Percentiles rank a stretch among this genome's conserved stretches.
phyloP scores from a whole-genome alignment of 2,113 vertebrate genomes.

The Arothron firmamentum region DNA sequence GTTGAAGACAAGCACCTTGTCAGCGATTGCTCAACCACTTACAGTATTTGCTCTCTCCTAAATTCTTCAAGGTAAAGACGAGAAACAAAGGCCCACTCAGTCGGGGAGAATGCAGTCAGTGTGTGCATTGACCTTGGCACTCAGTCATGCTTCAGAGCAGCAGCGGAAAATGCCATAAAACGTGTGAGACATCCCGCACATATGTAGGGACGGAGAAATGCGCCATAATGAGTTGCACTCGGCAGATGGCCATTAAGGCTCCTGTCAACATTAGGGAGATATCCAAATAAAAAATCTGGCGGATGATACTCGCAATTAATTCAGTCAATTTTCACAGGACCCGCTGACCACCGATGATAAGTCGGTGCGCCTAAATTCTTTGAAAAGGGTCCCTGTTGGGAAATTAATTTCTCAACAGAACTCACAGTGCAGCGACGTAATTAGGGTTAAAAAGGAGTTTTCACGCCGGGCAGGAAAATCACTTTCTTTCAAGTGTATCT shows the following conservation, averaged over 20 bases:
- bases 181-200: conserved; percentile 20
- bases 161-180: conserved; percentile 35
- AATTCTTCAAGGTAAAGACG: conserved; percentile 22
- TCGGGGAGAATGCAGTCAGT: too few relatives aligned
- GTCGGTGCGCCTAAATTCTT: conserved; percentile 46
- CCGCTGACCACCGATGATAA: conserved; percentile 51
- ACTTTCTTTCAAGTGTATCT: conserved; percentile 47
- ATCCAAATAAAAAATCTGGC: conserved; percentile 52
- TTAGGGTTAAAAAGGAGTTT: conserved; percentile 57
- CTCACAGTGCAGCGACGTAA: conserved; percentile 43
- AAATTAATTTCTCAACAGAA: conserved; percentile 57
- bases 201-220: conserved; percentile 26
- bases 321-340: conserved; percentile 31
- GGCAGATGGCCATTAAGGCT: conserved; percentile 49
- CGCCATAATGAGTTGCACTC: conserved; percentile 42
- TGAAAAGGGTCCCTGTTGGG: conserved; percentile 50
- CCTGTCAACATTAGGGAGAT: conserved; percentile 48
- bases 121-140: conserved; percentile 5
- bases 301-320: conserved; percentile 43
- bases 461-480: conserved; percentile 41
- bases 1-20: conserved; percentile 15
- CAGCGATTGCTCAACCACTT: conserved; percentile 11
- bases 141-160: conserved; percentile 18
- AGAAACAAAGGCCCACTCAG: neutral
- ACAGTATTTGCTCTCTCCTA: conserved; percentile 9